These are phyloP conservation scores for Lordiphosa mommai DNA, from an alignment of 1,140 invertebrate species.

Conservation along the genomic window DNA sequence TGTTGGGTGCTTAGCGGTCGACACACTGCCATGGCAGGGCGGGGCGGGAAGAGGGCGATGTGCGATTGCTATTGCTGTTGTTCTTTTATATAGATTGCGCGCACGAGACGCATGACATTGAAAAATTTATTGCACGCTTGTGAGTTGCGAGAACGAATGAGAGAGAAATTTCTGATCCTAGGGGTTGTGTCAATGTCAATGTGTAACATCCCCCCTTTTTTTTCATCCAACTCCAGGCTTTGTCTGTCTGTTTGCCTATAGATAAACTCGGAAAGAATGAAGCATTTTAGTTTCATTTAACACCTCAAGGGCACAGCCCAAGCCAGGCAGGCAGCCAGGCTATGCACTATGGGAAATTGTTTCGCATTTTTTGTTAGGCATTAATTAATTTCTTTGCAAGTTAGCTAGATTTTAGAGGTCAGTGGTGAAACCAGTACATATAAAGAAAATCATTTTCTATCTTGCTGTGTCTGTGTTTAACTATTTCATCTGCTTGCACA, in stretches of 20 bases:
- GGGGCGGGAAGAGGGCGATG: constrained; percentile 16
- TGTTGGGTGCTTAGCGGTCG: constrained; percentile 70
- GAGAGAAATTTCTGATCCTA: constrained; percentile 16
- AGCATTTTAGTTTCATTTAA: constrained; percentile 40
- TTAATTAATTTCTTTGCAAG: too few species aligned
- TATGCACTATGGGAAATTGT: too few species aligned
- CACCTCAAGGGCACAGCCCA: constrained; percentile 35
- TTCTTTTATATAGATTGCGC: constrained; percentile 63
- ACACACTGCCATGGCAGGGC: constrained; percentile 24
- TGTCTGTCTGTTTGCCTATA: background rate
- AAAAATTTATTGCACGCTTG: constrained; percentile 77
- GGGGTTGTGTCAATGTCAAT: constrained; percentile 72
- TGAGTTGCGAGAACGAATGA: constrained; percentile 44
- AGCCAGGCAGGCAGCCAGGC: too few species aligned
- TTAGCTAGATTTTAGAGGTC: too few species aligned
- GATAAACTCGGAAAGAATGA: background rate
- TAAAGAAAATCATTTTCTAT: too few species aligned
- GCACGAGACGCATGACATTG: constrained; percentile 70
- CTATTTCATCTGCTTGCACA: too few species aligned
- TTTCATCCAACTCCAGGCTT: background rate
- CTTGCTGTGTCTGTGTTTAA: too few species aligned
- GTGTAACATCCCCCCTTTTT: constrained; percentile 6
- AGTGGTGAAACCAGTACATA: too few species aligned
- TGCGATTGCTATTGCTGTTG: constrained; percentile 18
- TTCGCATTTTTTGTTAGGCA: too few species aligned